phyloP scores from a whole-genome alignment of 1,140 invertebrate genomes.

The Coptotermes formosanus region DNA sequence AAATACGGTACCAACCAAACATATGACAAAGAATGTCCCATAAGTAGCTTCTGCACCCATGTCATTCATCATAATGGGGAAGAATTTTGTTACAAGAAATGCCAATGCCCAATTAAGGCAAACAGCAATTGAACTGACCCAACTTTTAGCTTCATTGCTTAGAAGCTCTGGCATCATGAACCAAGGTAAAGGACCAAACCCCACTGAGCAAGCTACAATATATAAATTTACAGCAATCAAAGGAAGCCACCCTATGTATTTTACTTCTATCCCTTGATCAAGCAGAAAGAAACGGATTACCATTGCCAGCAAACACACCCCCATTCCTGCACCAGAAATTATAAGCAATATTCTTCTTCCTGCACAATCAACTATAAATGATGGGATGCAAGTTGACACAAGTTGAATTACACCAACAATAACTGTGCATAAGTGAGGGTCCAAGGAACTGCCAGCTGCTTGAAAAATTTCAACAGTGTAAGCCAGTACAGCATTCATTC shows the following conservation, averaged over 20 bases:
- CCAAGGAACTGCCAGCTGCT: constrained; percentile 43
- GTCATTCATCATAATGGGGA: constrained; percentile 59
- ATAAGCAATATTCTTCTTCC: constrained; percentile 43
- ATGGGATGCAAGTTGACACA: constrained; percentile 41
- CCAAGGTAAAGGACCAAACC: constrained; percentile 72
- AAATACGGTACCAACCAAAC: constrained; percentile 46
- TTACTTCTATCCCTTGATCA: constrained; percentile 40
- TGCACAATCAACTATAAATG: constrained; percentile 45
- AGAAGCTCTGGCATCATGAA: constrained; percentile 68
- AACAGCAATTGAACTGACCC: constrained; percentile 53
- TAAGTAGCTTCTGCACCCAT: constrained; percentile 41
- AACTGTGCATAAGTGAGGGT: constrained; percentile 43
- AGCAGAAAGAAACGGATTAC: constrained; percentile 42
- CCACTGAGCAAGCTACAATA: constrained; percentile 57
- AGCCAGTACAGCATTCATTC: constrained; percentile 52
- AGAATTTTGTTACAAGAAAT: constrained; percentile 59
- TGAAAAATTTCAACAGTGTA: constrained; percentile 51
- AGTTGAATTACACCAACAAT: constrained; percentile 47
- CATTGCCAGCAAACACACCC: constrained; percentile 33
- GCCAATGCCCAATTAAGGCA: constrained; percentile 53
- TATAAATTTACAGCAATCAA: constrained; percentile 51
- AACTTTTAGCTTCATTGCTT: constrained; percentile 60
- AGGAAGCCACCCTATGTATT: constrained; percentile 43
- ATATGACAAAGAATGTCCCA: constrained; percentile 40
- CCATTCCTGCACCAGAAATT: constrained; percentile 37